Evolutionary conservation across 2,888 invertebrate species (phyloP).

Genomic region (Mimachlamys varia): DNA sequence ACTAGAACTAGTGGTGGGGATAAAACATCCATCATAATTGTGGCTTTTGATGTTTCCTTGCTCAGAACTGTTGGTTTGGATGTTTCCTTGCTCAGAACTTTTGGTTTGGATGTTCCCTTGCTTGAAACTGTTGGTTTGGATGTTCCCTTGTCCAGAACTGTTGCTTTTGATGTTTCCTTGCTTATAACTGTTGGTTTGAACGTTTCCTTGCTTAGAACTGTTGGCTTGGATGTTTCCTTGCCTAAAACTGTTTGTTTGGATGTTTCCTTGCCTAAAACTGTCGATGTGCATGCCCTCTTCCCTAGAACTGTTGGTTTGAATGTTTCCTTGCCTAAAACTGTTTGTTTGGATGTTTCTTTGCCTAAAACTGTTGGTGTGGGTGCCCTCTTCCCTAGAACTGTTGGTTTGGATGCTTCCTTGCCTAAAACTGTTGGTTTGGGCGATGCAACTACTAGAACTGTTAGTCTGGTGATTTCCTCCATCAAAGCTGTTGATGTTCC

Average conservation of each 20-base stretch:
- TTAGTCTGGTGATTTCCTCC: background rate
- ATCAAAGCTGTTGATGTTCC: no score
- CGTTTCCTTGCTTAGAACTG: no score
- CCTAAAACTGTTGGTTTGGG: background rate
- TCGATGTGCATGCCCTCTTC: background rate
- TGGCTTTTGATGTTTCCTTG: background rate
- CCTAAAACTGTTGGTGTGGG: background rate
- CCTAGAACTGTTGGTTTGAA: background rate
- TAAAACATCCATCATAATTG: no score
- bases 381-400: background rate
- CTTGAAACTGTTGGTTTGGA: background rate
- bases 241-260: background rate
- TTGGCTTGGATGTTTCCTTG: no score
- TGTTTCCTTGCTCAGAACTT: background rate
- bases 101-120: background rate
- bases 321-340: background rate
- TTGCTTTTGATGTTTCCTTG: no score
- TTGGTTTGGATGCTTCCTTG: background rate
- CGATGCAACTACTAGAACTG: background rate
- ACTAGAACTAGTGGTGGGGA: no score
- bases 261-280: background rate
- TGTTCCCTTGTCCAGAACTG: no score
- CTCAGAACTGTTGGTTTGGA: background rate
- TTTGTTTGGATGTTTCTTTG: background rate
- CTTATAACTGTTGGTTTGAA: no score